These are phyloP conservation scores for Nerophis lumbriciformis DNA, from an alignment of 2,113 vertebrate species.

Conservation along the genomic window DNA sequence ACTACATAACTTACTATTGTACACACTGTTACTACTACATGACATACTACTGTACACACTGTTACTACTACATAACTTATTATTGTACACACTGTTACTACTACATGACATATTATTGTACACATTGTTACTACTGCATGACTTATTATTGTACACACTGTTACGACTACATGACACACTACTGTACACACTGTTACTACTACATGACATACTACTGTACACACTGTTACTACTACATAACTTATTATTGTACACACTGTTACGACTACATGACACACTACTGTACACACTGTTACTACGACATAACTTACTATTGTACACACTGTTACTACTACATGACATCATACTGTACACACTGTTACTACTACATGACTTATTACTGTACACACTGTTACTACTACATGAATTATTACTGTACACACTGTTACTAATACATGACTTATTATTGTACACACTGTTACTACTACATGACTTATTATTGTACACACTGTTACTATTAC, in stretches of 20 bases:
- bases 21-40: neutral
- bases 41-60: neutral
- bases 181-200: slow-evolving; percentile 22
- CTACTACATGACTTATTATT: no score
- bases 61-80: neutral
- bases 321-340: no score
- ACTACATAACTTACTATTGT: no score
- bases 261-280: no score
- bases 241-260: neutral
- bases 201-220: slow-evolving; percentile 8
- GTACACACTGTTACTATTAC: no score
- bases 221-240: no score
- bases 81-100: slow-evolving; percentile 7
- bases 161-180: slow-evolving; percentile 21
- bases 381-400: neutral
- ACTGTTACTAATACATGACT: no score
- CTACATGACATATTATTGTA: neutral
- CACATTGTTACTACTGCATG: neutral
- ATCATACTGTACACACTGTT: neutral
- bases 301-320: no score
- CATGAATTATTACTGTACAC: no score
- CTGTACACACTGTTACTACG: no score
- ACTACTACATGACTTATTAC: neutral
- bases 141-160: slow-evolving; percentile 1
- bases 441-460: neutral